These are phyloP conservation scores for Tylochromis polylepis DNA, from an alignment of 2,113 vertebrate genomes.

Conservation along the genomic window DNA sequence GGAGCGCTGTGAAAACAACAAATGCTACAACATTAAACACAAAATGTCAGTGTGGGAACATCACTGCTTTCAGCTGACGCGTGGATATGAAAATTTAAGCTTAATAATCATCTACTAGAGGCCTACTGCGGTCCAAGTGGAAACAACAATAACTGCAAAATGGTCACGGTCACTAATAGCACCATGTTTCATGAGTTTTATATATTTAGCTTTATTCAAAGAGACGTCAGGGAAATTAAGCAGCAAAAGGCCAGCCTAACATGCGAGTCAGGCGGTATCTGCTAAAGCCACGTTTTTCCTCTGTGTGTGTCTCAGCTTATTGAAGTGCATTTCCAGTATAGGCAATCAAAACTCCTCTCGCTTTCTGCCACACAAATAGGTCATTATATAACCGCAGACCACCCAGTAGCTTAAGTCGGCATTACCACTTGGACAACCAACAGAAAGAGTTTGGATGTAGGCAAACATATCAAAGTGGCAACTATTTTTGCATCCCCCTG, in stretches of 20 bases:
- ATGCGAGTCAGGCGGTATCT: background rate
- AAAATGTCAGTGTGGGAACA: background rate
- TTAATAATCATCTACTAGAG: background rate
- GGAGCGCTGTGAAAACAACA: background rate
- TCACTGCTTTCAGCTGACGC: background rate
- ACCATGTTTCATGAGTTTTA: background rate
- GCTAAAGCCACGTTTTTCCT: background rate
- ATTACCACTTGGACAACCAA: background rate
- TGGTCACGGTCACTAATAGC: background rate
- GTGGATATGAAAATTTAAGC: background rate
- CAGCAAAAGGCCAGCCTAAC: background rate
- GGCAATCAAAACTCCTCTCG: background rate
- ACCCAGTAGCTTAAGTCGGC: background rate
- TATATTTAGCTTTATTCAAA: background rate
- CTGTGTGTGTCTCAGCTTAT: background rate
- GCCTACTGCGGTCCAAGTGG: background rate
- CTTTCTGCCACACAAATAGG: conserved; percentile 7
- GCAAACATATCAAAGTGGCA: background rate
- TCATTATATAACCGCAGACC: conserved; percentile 27
- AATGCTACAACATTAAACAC: conserved; percentile 5
- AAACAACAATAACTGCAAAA: background rate
- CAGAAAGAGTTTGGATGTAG: background rate
- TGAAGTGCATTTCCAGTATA: background rate
- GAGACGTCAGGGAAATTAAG: background rate
- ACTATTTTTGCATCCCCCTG: background rate